Base-by-base conservation (phyloP, 2,113 vertebrate genomes). In the Zapus hudsonius region DNA sequence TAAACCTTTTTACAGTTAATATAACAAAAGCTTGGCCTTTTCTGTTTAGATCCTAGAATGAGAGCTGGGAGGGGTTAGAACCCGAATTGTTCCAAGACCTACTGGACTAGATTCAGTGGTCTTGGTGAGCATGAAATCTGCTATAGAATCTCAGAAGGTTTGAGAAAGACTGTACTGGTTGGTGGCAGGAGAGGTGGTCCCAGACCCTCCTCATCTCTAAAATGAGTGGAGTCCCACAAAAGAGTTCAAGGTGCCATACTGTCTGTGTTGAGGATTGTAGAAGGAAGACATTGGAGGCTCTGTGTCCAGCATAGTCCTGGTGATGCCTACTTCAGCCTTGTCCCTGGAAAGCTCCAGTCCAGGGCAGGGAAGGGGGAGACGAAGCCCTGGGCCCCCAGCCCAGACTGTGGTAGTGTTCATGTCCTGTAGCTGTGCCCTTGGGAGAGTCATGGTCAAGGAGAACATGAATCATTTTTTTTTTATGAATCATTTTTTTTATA, bases 1-100 rank as follows among this genome's bases (percentile, higher is more conserved):
- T 96, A 96, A 96, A 97, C 64, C 31, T 96, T 87, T 94, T 95
- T 95, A 89, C 73, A 95, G 63, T 94, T 84, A 91, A 91, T 82
- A 80, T n/a, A 67, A 94, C 33, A 64, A 63, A 92, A 55, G 44
- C 36, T 31, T 33, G 78, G 36, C 42, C 59, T 85, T 84, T 93
- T 80, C 78, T 90, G 70, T 94, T 55, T 91, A 69, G 64, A 47
- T 92, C 55, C 25, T 1, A 10, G 72, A 42, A 6, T 44, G 82
- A 73, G 66, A 67, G 36, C 3, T 1, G 3, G 76, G 63, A 31
- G 42, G 66, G 40, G 44, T 17, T 29, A 85, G 72, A 93, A 57
- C 19, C 55, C 33, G 79, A 22, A 67, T 52, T 59, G 22, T 52
- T 31, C 63, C 52, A 72, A 61, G 89, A 94, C 33, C 33, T 27